Percentiles rank a stretch among this genome's conserved stretches.
Conservation (phyloP, 2,888 invertebrate species). For the Sinotaia quadrata region DNA sequence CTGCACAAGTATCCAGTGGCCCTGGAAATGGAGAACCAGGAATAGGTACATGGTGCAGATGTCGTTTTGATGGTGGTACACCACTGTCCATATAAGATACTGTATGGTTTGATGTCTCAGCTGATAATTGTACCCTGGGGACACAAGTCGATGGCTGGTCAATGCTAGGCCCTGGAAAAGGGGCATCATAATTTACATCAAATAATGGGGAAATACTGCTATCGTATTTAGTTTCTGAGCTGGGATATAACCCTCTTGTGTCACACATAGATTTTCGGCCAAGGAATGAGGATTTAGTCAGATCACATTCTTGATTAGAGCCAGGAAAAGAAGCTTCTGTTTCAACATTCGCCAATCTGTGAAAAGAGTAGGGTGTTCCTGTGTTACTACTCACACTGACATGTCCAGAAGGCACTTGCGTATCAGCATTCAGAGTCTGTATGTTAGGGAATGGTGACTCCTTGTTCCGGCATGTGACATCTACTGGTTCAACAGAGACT, state of each 20-base stretch:
- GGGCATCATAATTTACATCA: conserved; percentile 2
- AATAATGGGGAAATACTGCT: background rate
- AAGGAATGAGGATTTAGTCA: no score
- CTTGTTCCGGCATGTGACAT: no score
- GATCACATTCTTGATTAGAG: no score
- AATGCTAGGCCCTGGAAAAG: conserved; percentile 26
- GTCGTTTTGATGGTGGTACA: conserved; percentile 13
- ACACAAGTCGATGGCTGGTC: conserved; percentile 24
- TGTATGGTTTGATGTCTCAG: background rate
- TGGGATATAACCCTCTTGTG: no score
- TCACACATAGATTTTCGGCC: no score
- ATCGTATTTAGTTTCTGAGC: no score
- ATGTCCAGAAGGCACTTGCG: background rate
- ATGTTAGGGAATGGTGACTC: no score
- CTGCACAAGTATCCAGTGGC: background rate
- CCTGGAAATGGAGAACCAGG: conserved; percentile 21
- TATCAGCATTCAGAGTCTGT: background rate
- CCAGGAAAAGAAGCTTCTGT: conserved; percentile 6
- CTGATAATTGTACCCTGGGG: background rate
- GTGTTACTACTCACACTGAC: background rate
- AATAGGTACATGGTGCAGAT: conserved; percentile 23
- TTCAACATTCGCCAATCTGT: no score
- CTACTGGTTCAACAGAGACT: no score
- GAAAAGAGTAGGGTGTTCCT: background rate
- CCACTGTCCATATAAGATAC: background rate